Conservation (phyloP, 2,113 vertebrate genomes). For the Centrocercus urophasianus region DNA sequence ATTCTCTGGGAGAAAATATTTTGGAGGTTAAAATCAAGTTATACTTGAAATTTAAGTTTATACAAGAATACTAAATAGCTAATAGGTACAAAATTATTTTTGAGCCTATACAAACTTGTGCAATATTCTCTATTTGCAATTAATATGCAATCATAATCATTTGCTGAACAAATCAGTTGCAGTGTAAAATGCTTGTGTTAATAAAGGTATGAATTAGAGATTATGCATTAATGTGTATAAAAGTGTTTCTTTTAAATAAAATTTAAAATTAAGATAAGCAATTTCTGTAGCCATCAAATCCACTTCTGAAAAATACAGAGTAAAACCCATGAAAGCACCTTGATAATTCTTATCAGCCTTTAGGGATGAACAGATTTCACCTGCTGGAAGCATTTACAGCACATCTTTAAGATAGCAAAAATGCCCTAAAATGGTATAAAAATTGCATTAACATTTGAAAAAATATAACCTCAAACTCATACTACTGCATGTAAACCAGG, state of each 20-base stretch:
- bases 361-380: constrained; percentile 31
- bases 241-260: neutral
- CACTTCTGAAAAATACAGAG: neutral
- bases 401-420: constrained; percentile 9
- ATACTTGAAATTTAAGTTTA: neutral
- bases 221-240: neutral
- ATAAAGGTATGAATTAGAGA: neutral
- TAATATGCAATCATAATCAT: neutral
- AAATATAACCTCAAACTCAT: neutral
- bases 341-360: neutral
- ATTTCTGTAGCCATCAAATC: neutral
- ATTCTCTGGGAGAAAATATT: neutral
- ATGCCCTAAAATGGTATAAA: neutral
- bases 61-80: neutral
- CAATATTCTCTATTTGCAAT: neutral
- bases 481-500: neutral
- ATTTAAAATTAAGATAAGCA: neutral
- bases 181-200: neutral
- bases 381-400: neutral
- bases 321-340: constrained; percentile 9
- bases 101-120: neutral
- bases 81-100: neutral
- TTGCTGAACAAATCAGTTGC: neutral
- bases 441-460: neutral
- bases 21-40: neutral